phyloP scores from a whole-genome alignment of 2,797 vertebrate species.

The Rhinophrynus dorsalis region DNA sequence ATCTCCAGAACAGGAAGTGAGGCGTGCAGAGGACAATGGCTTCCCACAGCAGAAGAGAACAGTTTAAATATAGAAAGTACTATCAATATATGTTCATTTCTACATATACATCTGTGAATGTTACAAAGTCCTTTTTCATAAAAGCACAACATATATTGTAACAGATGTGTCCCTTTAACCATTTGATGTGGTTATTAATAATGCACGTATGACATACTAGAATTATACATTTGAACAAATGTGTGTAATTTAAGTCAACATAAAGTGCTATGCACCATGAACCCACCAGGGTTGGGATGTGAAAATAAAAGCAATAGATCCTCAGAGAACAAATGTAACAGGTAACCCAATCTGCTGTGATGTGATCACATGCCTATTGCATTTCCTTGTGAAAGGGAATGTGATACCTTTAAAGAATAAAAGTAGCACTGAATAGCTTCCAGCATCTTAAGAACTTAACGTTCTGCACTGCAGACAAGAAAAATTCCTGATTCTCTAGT shows the following conservation, averaged over 20 bases:
- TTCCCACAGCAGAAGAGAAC: too few species aligned
- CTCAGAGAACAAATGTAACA: slow-evolving; percentile 15
- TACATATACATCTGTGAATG: too few species aligned
- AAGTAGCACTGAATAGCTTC: slow-evolving; percentile 49
- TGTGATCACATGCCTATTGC: slow-evolving; percentile 20
- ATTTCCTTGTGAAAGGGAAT: slow-evolving; percentile 36
- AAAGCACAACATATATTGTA: too few species aligned
- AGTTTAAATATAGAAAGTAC: too few species aligned
- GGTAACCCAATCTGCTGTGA: slow-evolving; percentile 15
- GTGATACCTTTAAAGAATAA: slow-evolving; percentile 15
- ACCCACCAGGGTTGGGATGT: not conserved
- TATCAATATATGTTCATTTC: too few species aligned
- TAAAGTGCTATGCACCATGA: not conserved
- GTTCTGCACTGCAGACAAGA: slow-evolving; percentile 36
- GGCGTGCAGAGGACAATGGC: too few species aligned
- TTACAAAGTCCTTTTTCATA: too few species aligned
- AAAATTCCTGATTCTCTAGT: slow-evolving; percentile 44
- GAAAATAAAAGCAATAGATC: slow-evolving; percentile 14
- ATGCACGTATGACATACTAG: not conserved
- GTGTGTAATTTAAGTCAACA: slow-evolving; percentile 12
- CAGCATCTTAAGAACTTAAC: slow-evolving; percentile 51
- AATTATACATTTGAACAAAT: not conserved
- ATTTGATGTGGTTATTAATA: not conserved
- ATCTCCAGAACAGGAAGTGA: too few species aligned
- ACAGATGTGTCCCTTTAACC: not conserved